These are phyloP conservation scores for Perca schrenkii DNA, from an alignment of 2,113 vertebrate genomes.

Conservation along the genomic window DNA sequence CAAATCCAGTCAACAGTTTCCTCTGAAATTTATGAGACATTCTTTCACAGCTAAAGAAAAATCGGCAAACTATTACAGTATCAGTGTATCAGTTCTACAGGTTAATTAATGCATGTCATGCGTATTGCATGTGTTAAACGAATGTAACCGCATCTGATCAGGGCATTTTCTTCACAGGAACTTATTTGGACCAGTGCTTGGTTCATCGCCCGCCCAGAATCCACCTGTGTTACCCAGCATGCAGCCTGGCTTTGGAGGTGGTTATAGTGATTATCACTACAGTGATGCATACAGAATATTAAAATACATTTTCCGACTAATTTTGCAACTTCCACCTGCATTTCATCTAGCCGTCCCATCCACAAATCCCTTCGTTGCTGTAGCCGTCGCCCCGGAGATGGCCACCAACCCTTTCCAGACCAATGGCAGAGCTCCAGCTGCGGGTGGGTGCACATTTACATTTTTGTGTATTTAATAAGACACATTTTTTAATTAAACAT, in stretches of 20 bases:
- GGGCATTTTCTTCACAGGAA: conserved; percentile 80
- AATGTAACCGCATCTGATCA: background rate
- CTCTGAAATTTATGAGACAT: no score
- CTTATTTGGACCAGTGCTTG: conserved; percentile 92
- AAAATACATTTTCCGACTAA: background rate
- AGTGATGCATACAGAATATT: background rate
- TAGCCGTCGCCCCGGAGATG: conserved; percentile 90
- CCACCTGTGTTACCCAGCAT: conserved; percentile 88
- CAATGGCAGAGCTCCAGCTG: conserved; percentile 88
- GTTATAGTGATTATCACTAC: background rate
- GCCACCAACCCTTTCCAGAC: conserved; percentile 97
- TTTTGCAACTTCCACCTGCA: conserved; percentile 16
- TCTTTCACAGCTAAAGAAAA: background rate
- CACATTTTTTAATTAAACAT: background rate
- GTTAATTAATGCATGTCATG: background rate
- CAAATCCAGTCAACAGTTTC: background rate
- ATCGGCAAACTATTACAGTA: background rate
- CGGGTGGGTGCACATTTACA: conserved; percentile 67
- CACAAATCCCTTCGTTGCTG: conserved; percentile 95
- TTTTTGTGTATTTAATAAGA: background rate
- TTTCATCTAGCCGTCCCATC: conserved; percentile 88
- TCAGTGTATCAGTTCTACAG: background rate
- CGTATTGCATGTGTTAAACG: background rate
- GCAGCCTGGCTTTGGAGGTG: conserved; percentile 94
- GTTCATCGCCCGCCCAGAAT: conserved; percentile 89